Conservation (phyloP, 2,888 invertebrate genomes). For the Phalangium opilio region DNA sequence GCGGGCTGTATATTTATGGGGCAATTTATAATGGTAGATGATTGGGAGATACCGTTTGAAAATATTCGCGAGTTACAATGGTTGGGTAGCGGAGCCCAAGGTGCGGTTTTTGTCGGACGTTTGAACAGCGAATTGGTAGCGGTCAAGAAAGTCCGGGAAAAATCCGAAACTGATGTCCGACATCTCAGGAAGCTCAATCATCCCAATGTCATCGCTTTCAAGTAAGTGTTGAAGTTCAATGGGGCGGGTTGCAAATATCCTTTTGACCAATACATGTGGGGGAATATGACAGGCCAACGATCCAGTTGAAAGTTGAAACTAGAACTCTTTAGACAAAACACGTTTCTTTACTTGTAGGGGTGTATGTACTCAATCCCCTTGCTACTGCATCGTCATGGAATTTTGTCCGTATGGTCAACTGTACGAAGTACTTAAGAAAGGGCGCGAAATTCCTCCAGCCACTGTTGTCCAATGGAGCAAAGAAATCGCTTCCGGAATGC, state of each 20-base stretch:
- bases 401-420: conserved; percentile 90
- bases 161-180: conserved; percentile 58
- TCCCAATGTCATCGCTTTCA: conserved; percentile 31
- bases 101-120: conserved; percentile 79
- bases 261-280: too few relatives aligned
- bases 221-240: too few relatives aligned
- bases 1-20: conserved; percentile 7
- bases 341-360: conserved; percentile 46
- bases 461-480: conserved; percentile 82
- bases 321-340: too few relatives aligned
- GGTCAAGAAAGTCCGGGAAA: conserved; percentile 86
- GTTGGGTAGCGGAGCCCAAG: conserved; percentile 90
- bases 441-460: conserved; percentile 65
- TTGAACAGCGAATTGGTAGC: conserved; percentile 67
- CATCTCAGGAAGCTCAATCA: conserved; percentile 38
- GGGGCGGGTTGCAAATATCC: too few relatives aligned
- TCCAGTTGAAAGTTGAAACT: too few relatives aligned
- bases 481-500: conserved; percentile 92
- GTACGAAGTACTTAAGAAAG: conserved; percentile 72
- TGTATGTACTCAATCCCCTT: conserved; percentile 79
- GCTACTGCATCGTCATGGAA: conserved; percentile 95
- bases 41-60: conserved; percentile 93
- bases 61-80: conserved; percentile 72
- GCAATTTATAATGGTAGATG: conserved; percentile 39
- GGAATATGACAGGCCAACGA: too few relatives aligned